Evolutionary conservation across 2,888 invertebrate species (phyloP), one percentile per base, ranked within the genome.

Genomic region (Aphidoletes aphidimyza): DNA sequence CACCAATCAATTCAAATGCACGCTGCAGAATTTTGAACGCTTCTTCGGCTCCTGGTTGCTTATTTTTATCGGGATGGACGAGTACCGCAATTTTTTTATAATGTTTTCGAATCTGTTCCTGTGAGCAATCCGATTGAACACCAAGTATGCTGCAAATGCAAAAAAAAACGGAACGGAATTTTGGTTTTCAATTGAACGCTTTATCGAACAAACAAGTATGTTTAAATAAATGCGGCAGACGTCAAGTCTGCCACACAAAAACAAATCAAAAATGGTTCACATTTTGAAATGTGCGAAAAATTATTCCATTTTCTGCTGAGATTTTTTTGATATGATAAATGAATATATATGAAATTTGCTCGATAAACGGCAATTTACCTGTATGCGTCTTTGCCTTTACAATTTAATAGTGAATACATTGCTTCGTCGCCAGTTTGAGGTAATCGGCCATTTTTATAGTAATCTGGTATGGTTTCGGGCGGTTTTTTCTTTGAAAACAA

Each of bases 61-160:
- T 95, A 90, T 98, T 98, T 91, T 98, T 98, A 89, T 98, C 98
- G 0, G 98, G 98, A 91, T 98, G 98, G 49, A 98, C 98, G 54
- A 98, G 92, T 88, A 98, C 95, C 11, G 97, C 98, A 90, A 98
- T 97, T 87, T 95, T 93, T 88, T 97, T 95, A 90, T 98, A 98
- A 91, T 98, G 97, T 87, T 96, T 94, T 89, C 97, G 96, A 87
- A 98, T 97, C 88, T 98, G 97, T 87, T 98, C 97, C 89, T 98
- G 98, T 19, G 95, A 93, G 89, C 97, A 97, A 85, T 95, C 94
- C 84, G 94, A 94, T 84, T 95, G 94, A 3, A 98, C 95, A 47
- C 98, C 97, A 87, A 97, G 91, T 90, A 97, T 96, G 90, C 96
- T 95, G 90, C 1, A 88, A 88, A 85, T 84, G 14, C 84, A 86